phyloP scores from a whole-genome alignment of 2,113 vertebrate genomes.

The Burhinus oedicnemus region DNA sequence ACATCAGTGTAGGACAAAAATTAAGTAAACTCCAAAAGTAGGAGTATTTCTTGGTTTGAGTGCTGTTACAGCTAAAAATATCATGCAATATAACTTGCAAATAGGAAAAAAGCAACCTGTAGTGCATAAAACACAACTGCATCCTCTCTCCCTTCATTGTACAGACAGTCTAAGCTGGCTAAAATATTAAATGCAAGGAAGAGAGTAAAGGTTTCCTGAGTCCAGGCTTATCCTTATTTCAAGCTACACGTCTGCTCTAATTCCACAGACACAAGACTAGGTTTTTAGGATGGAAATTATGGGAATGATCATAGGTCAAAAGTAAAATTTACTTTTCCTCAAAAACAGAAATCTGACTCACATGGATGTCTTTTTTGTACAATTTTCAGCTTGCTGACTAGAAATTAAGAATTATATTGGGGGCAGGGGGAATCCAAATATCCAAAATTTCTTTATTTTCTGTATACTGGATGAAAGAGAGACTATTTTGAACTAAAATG shows the following conservation, averaged over 20 bases:
- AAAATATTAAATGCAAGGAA: neutral
- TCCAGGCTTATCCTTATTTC: neutral
- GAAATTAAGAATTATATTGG: neutral
- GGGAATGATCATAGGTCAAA: neutral
- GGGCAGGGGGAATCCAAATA: neutral
- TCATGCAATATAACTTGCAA: neutral
- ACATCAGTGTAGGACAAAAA: neutral
- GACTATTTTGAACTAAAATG: neutral
- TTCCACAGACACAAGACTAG: neutral
- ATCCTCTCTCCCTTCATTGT: neutral
- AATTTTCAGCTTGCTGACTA: neutral
- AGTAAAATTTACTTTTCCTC: neutral
- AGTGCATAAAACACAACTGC: neutral
- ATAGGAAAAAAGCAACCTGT: neutral
- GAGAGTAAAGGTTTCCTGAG: neutral
- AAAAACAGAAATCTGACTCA: neutral
- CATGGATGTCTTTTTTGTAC: accelerated
- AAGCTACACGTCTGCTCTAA: neutral
- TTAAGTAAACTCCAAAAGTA: neutral
- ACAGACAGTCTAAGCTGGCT: neutral
- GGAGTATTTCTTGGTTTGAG: neutral
- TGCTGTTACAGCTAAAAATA: neutral
- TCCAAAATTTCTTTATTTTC: neutral
- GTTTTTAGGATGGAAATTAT: neutral
- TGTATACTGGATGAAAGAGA: neutral